phyloP scores from a whole-genome alignment of 2,888 invertebrate species.

The Xanthia icteritia region DNA sequence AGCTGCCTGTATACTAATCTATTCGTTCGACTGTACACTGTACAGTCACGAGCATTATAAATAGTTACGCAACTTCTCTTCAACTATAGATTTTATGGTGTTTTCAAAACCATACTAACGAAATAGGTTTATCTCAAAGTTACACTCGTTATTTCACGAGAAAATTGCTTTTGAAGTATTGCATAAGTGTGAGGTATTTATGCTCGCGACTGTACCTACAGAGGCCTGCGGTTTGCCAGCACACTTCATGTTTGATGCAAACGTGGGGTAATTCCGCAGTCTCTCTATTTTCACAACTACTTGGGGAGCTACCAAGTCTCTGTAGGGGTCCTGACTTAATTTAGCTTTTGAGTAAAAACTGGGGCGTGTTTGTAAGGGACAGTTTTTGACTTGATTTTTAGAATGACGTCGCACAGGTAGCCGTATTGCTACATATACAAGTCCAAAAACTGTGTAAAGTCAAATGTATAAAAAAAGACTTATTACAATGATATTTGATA shows the following conservation, averaged over 20 bases:
- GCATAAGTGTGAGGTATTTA: background rate
- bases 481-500: too few species aligned
- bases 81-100: background rate
- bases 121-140: background rate
- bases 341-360: slow-evolving; percentile 17
- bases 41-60: background rate
- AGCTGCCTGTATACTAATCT: too few species aligned
- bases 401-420: too few species aligned
- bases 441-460: too few species aligned
- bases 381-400: background rate
- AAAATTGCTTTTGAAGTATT: background rate
- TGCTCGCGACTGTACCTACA: background rate
- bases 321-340: slow-evolving; percentile 14
- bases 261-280: slow-evolving; percentile 26
- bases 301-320: slow-evolving; percentile 17
- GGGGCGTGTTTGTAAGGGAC: background rate
- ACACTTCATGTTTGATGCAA: slow-evolving; percentile 58
- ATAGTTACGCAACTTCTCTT: background rate
- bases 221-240: slow-evolving; percentile 43
- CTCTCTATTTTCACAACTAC: slow-evolving; percentile 35
- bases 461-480: too few species aligned
- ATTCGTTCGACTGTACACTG: slow-evolving; percentile 1
- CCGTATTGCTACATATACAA: too few species aligned
- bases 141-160: background rate
- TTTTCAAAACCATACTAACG: background rate